Conservation (phyloP, 2,797 vertebrate genomes). For the Denticeps clupeoides region DNA sequence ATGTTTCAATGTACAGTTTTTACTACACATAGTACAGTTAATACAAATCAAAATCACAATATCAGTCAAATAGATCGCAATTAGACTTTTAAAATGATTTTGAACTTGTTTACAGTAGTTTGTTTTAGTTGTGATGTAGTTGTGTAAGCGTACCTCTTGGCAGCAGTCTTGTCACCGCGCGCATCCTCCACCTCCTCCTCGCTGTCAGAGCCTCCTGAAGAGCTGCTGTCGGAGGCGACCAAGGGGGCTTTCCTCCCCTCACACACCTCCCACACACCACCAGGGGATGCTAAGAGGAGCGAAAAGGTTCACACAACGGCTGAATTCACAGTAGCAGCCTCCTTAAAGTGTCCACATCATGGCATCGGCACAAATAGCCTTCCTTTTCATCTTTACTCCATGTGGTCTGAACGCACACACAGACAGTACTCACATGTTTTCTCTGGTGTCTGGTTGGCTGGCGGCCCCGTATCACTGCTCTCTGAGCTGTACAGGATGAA, state of each 20-base stretch:
- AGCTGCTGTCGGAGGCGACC: conserved; percentile 73
- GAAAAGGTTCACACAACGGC: neutral
- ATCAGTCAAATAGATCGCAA: too few relatives aligned
- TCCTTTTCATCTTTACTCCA: too few relatives aligned
- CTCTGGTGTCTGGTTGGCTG: conserved; percentile 53
- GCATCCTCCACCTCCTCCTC: conserved; percentile 59
- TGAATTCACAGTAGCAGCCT: too few relatives aligned
- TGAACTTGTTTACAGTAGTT: neutral
- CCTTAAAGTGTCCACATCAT: too few relatives aligned
- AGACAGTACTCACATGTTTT: conserved; percentile 56
- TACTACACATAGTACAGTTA: too few relatives aligned
- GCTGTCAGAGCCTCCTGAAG: conserved; percentile 69
- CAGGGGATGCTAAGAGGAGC: conserved; percentile 3
- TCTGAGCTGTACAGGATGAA: conserved; percentile 62
- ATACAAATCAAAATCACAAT: too few relatives aligned
- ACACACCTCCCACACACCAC: conserved; percentile 53
- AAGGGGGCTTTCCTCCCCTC: conserved; percentile 58
- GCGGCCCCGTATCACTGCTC: conserved; percentile 28
- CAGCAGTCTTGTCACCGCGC: conserved; percentile 39
- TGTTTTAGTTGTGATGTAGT: too few relatives aligned
- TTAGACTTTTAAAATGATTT: too few relatives aligned
- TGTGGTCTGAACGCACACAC: neutral
- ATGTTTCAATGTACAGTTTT: too few relatives aligned
- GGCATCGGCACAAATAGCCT: too few relatives aligned
- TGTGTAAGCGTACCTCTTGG: conserved; percentile 38